A percentile compares a stretch with the other conserved stretches of the same genome.
phyloP scores from a whole-genome alignment of 2,113 vertebrate genomes.

The Butastur rufipennis region DNA sequence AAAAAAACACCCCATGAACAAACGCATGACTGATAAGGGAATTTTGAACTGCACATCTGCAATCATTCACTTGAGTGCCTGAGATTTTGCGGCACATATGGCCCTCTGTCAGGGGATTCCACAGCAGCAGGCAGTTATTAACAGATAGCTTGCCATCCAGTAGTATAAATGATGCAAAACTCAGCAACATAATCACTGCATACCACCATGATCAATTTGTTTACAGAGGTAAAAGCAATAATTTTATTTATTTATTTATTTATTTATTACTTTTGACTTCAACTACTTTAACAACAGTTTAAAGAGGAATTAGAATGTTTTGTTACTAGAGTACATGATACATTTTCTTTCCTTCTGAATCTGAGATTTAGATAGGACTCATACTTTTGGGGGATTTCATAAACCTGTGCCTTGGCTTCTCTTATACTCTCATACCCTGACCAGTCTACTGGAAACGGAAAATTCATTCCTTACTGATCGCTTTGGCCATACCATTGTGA shows the following conservation, averaged over 20 bases:
- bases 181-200: neutral
- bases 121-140: neutral
- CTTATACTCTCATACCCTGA: neutral
- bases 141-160: neutral
- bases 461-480: neutral
- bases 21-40: neutral
- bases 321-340: neutral
- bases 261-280: neutral
- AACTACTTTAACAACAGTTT: neutral
- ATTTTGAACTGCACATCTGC: neutral
- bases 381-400: neutral
- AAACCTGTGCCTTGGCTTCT: neutral
- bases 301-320: neutral
- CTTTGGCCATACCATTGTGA: neutral
- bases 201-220: neutral
- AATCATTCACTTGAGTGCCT: neutral
- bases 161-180: neutral
- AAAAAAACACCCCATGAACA: neutral
- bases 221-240: neutral
- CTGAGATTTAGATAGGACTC: neutral
- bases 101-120: neutral
- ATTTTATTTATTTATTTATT: neutral
- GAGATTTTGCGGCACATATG: neutral
- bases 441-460: neutral
- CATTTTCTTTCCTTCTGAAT: neutral